phyloP scores from a whole-genome alignment of 2,113 vertebrate species.

The Onychorhynchus coronatus region DNA sequence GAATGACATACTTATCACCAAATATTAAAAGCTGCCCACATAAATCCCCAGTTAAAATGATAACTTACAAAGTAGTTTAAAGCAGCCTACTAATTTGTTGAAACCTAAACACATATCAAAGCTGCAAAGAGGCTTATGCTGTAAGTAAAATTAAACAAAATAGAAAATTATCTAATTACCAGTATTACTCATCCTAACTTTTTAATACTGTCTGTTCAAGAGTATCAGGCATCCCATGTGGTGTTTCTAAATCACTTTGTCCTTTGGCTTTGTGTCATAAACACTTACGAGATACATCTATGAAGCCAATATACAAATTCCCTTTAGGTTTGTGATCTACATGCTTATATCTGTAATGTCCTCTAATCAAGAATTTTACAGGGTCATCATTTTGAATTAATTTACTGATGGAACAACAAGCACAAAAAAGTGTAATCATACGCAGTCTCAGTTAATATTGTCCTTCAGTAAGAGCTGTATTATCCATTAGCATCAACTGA shows the following conservation, averaged over 20 bases:
- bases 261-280: neutral
- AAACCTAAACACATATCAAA: slow-evolving; percentile 33
- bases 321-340: neutral
- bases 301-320: neutral
- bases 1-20: slow-evolving; percentile 3
- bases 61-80: slow-evolving; percentile 21
- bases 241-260: neutral
- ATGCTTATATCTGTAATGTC: neutral
- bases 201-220: neutral
- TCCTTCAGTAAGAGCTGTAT: neutral
- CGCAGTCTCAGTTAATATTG: neutral
- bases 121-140: neutral
- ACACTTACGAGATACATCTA: neutral
- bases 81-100: slow-evolving; percentile 12
- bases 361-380: neutral
- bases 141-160: slow-evolving; percentile 41
- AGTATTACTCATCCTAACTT: slow-evolving; percentile 3
- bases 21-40: slow-evolving; percentile 10
- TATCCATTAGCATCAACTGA: neutral
- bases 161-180: slow-evolving; percentile 13
- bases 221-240: neutral
- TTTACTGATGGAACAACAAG: neutral
- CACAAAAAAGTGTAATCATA: neutral
- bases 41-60: slow-evolving; percentile 45
- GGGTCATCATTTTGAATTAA: neutral